Base-by-base conservation (phyloP, 2,113 vertebrate species). In the Papio anubis region DNA sequence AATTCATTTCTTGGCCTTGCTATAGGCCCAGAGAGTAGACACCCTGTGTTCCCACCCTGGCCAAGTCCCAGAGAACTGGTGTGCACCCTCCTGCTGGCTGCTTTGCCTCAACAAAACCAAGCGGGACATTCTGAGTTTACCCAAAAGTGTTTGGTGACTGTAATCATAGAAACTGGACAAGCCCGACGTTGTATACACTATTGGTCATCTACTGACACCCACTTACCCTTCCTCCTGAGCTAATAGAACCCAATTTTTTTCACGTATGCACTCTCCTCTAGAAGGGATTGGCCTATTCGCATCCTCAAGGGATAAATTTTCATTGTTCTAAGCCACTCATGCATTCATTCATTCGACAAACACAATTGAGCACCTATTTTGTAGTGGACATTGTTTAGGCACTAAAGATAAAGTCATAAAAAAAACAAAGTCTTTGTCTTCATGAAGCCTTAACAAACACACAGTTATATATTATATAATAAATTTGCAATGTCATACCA, bases 1-100 rank as follows among this genome's bases (percentile, higher is more conserved):
- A 88, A 86, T 92, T 97, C 92, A 96, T 95, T 96, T 66, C 81
- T 85, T 94, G 76, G 90, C 52, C 92, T 94, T 35, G 9, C 66
- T 64, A 25, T 90, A 50, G 75, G 7, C 52, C 61, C 59, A 12
- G 12, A 93, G 80, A 97, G 20, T 48, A 83, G 89, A 72, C 23
- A 68, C 35, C n/a, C 57, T 93, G 57, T 87, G 66, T 43, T 89
- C 50, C 70, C 48, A 80, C 35, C 48, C 70, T 70, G 72, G 57
- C 80, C 12, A 57, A 93, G 64, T 20, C 82, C 17, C 70, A 92
- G 70, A 0, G 25, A 75, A 55, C 75, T 57, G 70, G 57, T 21
- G 10, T 66, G 68, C 57, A 85, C 50, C 12, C 27, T 86, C 61
- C 40, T 94, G 12, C 50, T 96, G 14, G 12, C 59, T 83, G 11